These are phyloP conservation scores for Drosophila robusta DNA, from an alignment of 2,888 invertebrate species.

Conservation along the genomic window DNA sequence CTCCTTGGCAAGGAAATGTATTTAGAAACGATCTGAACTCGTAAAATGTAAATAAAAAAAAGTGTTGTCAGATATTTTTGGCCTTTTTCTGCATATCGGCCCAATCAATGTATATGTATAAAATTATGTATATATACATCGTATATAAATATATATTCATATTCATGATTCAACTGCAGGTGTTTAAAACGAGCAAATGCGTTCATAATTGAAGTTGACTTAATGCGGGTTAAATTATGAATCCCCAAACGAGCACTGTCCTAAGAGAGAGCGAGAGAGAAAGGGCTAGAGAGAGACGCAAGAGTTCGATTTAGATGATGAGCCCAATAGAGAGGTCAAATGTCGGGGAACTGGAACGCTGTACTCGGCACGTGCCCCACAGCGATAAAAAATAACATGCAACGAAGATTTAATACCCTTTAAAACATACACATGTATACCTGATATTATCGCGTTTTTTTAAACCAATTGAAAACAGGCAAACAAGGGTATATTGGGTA, in stretches of 20 bases:
- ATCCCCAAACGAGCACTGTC: neutral
- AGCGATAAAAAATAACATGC: neutral
- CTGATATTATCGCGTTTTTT: too few species aligned
- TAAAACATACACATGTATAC: neutral
- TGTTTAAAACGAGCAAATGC: slow-evolving; percentile 13
- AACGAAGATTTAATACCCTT: neutral
- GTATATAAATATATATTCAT: neutral
- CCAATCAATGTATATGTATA: neutral
- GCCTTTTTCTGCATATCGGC: neutral
- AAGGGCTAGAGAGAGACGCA: neutral
- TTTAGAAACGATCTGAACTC: neutral
- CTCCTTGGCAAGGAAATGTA: neutral
- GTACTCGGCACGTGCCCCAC: neutral
- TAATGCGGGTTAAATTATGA: neutral
- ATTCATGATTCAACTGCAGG: slow-evolving; percentile 30
- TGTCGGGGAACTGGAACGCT: neutral
- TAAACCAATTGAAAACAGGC: too few species aligned
- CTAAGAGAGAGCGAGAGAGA: too few species aligned
- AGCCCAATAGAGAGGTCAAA: neutral
- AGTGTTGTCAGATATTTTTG: neutral
- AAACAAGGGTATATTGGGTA: too few species aligned
- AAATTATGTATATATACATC: neutral
- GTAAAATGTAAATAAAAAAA: too few species aligned
- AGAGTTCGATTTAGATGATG: neutral
- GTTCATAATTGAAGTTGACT: slow-evolving; percentile 13